A percentile compares a stretch with the other conserved stretches of the same genome.
Evolutionary conservation across 2,797 vertebrate genomes (phyloP).

Genomic region (Parauchenoglanis punctatus): DNA sequence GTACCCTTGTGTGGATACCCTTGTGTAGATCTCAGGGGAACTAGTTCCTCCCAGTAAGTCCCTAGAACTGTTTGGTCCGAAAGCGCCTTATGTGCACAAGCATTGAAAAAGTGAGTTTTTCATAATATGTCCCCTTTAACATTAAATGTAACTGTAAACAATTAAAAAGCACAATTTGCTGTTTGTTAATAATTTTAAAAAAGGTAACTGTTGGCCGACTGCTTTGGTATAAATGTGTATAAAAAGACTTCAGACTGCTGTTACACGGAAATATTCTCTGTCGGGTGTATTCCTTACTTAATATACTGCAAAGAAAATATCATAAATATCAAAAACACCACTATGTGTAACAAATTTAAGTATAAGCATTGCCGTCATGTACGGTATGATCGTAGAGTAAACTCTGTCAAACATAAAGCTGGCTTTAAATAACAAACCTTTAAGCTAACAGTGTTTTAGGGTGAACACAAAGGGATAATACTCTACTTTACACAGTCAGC

Average conservation of each 20-base stretch:
- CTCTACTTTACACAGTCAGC: neutral
- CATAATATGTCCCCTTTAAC: too few relatives aligned
- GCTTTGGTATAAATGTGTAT: neutral
- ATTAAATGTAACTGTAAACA: neutral
- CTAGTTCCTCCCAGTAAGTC: too few relatives aligned
- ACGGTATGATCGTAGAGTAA: neutral
- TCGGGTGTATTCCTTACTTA: neutral
- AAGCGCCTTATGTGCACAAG: too few relatives aligned
- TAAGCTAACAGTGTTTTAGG: neutral
- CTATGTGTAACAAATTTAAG: neutral
- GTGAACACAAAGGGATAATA: neutral
- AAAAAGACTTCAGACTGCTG: neutral
- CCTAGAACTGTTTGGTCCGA: too few relatives aligned
- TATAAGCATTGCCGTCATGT: neutral
- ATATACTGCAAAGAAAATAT: neutral
- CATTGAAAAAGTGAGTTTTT: too few relatives aligned
- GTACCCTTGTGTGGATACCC: too few relatives aligned
- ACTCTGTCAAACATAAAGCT: neutral
- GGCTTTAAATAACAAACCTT: neutral
- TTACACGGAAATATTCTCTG: neutral
- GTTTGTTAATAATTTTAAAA: neutral
- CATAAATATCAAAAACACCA: neutral
- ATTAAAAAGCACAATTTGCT: neutral
- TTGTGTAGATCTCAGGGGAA: too few relatives aligned
- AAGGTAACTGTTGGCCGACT: too few relatives aligned